These are phyloP conservation scores for Myotis vivesi DNA, from an alignment of 2,797 vertebrate species.

Conservation along the genomic window DNA sequence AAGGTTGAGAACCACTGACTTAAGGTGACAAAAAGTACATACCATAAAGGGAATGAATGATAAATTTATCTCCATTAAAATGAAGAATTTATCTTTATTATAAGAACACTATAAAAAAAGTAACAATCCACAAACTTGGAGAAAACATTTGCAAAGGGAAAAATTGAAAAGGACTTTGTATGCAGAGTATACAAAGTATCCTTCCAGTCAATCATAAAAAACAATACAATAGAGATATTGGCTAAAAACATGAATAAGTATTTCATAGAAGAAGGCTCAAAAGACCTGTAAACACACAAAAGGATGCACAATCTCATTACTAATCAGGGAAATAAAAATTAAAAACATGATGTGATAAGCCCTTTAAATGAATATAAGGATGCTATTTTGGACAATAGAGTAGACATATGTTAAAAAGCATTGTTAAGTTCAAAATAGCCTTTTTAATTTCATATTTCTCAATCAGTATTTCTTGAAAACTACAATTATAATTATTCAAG, in stretches of 20 bases:
- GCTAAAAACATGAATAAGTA: background rate
- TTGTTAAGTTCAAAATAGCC: background rate
- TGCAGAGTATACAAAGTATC: background rate
- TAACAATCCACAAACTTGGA: background rate
- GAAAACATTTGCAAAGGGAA: background rate
- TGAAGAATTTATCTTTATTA: background rate
- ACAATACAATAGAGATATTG: background rate
- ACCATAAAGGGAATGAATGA: background rate
- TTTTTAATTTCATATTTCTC: conserved; percentile 2
- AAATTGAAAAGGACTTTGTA: background rate
- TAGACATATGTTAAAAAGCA: background rate
- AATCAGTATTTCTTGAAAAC: background rate
- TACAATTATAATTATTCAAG: background rate
- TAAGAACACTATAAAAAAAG: background rate
- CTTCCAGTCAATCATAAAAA: background rate
- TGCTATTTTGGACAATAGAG: background rate
- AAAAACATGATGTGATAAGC: background rate
- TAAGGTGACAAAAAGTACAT: background rate
- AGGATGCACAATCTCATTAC: background rate
- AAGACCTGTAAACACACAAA: background rate
- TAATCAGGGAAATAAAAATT: background rate
- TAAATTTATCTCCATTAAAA: background rate
- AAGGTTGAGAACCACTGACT: too few species aligned
- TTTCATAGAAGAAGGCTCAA: background rate
- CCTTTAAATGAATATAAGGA: background rate